phyloP scores from a whole-genome alignment of 2,113 vertebrate genomes.

The Arvicanthis niloticus region DNA sequence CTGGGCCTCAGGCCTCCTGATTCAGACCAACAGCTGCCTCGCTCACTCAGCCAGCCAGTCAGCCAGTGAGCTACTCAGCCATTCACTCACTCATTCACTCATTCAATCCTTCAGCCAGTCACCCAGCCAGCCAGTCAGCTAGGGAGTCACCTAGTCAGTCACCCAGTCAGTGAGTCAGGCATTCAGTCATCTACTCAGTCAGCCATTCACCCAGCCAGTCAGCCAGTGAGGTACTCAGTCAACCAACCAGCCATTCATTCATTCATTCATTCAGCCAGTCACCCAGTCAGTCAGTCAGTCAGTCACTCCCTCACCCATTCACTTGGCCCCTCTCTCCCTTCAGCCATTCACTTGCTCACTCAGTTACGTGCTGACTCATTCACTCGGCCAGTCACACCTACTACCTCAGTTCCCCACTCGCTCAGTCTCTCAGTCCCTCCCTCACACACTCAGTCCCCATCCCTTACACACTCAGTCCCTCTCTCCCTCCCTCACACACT shows the following conservation, averaged over 20 bases:
- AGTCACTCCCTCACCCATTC: neutral
- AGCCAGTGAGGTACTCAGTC: too few species aligned
- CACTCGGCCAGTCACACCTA: neutral
- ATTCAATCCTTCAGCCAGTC: too few species aligned
- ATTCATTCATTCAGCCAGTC: neutral
- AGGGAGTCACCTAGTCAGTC: too few species aligned
- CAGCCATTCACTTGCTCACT: neutral
- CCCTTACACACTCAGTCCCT: neutral
- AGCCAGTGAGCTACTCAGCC: neutral
- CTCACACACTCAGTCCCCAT: too few species aligned
- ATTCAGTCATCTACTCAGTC: too few species aligned
- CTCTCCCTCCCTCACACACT: too few species aligned
- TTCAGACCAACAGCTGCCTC: neutral
- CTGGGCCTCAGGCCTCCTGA: accelerated
- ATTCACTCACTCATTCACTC: neutral
- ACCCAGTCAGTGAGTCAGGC: too few species aligned
- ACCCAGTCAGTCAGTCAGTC: neutral
- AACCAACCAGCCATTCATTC: too few species aligned
- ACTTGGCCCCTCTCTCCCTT: too few species aligned
- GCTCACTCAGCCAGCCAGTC: neutral
- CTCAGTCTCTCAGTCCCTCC: too few species aligned
- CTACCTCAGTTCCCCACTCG: neutral
- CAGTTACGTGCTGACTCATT: neutral
- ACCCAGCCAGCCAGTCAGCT: too few species aligned
- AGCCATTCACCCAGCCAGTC: too few species aligned